Evolutionary conservation across 2,797 vertebrate species (phyloP), one percentile per base, ranked within the genome.

Genomic region (Xyrichtys novacula): DNA sequence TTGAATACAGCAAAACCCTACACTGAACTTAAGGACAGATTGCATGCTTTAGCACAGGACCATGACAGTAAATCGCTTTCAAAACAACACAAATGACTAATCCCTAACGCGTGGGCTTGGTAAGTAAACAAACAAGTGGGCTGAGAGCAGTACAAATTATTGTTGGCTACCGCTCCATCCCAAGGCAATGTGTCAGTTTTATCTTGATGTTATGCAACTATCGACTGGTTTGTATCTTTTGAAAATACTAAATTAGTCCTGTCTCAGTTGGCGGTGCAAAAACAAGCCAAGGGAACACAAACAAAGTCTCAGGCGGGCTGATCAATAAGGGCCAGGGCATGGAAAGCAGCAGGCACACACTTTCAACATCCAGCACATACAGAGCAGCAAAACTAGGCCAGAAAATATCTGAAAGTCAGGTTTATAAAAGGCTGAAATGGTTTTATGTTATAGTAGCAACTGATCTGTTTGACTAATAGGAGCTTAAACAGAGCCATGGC

Each of bases 1-100:
- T 60, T 77, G 78, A 87, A 73, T 1, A 74, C 83, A 81, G 79
- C 79, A 72, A 82, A 84, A 80, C 60, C 83, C 84, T 80, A 73
- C 76, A 75, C 84, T 86, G 85, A 90, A 85, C 88, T 93, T 79
- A 88, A 79, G 89, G 84, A 92, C 87, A 93, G 88, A 92, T 84
- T 86, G 76, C 82, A 86, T 71, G 83, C 84, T 92, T 89, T 84
- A 92, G 89, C 81, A 78, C 74, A 69, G 74, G 74, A 82, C 65
- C 86, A 84, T 70, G 38, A 80, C 82, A 86, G 84, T 72, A 84
- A 90, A 81, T 76, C 80, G 87, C 81, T 78, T 76, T 81, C 74
- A 82, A 89, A 90, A 84, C 89, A 87, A 87, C 89, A 86, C 84
- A 83, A 87, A 80, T 90, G 86, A 90, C 88, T 89, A 84, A 90